Conservation (phyloP, 2,113 vertebrate species). For the Pavo muticus region DNA sequence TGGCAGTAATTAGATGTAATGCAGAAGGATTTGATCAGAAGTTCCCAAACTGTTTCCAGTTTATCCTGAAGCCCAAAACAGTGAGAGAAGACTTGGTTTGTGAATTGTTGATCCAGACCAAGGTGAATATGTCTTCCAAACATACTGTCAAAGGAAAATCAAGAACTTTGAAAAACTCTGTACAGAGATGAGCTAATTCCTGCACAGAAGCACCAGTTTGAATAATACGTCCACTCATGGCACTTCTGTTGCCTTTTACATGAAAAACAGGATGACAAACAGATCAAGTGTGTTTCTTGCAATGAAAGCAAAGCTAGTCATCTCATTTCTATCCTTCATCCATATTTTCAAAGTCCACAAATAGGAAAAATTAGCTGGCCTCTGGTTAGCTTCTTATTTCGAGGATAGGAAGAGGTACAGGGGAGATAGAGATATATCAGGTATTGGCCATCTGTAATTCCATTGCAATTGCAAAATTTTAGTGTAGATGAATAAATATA, state of each 20-base stretch:
- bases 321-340: background rate
- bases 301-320: background rate
- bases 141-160: background rate
- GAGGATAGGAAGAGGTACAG: too few species aligned
- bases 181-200: background rate
- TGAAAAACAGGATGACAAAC: background rate
- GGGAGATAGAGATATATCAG: too few species aligned
- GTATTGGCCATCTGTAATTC: background rate
- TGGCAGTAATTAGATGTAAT: background rate
- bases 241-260: background rate
- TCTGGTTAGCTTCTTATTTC: background rate
- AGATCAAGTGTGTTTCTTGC: background rate
- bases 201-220: background rate
- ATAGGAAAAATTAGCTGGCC: background rate
- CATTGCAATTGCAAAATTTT: background rate
- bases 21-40: background rate
- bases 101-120: background rate
- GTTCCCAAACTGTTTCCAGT: background rate
- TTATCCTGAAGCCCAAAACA: background rate
- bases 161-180: background rate
- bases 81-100: background rate
- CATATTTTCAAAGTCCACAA: background rate
- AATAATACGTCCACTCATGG: background rate
- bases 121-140: background rate
- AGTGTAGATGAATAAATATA: accelerated